These are phyloP conservation scores for Takifugu flavidus DNA, from an alignment of 2,113 vertebrate species.

Conservation along the genomic window DNA sequence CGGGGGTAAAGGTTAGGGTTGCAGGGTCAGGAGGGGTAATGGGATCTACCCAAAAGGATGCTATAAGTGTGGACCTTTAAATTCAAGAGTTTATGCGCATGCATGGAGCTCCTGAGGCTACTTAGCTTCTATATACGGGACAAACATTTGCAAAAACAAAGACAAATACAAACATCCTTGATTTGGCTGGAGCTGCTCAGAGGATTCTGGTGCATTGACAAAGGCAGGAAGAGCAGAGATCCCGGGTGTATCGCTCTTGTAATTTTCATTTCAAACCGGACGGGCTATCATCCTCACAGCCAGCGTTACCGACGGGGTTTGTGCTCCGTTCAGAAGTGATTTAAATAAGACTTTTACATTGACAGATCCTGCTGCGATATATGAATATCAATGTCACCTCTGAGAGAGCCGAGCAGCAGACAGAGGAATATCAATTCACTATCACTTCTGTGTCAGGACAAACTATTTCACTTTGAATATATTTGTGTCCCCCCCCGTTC, in stretches of 20 bases:
- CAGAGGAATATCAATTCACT: slow-evolving; percentile 61
- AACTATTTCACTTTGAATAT: slow-evolving; percentile 47
- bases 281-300: slow-evolving; percentile 60
- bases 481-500: not conserved
- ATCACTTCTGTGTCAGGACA: slow-evolving; percentile 46
- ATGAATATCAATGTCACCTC: slow-evolving; percentile 73
- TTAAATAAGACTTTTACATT: slow-evolving; percentile 68
- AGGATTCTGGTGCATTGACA: slow-evolving; percentile 39
- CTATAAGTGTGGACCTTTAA: slow-evolving; percentile 29
- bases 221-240: slow-evolving; percentile 47
- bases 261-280: slow-evolving; percentile 70
- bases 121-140: slow-evolving; percentile 3
- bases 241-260: slow-evolving; percentile 52
- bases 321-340: slow-evolving; percentile 56
- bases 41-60: slow-evolving; percentile 38
- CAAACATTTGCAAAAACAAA: slow-evolving; percentile 9
- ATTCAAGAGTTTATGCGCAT: slow-evolving; percentile 7
- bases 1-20: slow-evolving; percentile 55
- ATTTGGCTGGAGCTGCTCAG: slow-evolving; percentile 35
- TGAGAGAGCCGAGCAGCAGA: slow-evolving; percentile 46
- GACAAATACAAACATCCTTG: slow-evolving; percentile 23
- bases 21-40: slow-evolving; percentile 41
- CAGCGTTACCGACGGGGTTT: slow-evolving; percentile 51
- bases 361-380: slow-evolving; percentile 60
- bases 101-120: slow-evolving; percentile 5